phyloP scores from a whole-genome alignment of 53 echinoderm and acorn worm species.

The Paelopatides confundens region DNA sequence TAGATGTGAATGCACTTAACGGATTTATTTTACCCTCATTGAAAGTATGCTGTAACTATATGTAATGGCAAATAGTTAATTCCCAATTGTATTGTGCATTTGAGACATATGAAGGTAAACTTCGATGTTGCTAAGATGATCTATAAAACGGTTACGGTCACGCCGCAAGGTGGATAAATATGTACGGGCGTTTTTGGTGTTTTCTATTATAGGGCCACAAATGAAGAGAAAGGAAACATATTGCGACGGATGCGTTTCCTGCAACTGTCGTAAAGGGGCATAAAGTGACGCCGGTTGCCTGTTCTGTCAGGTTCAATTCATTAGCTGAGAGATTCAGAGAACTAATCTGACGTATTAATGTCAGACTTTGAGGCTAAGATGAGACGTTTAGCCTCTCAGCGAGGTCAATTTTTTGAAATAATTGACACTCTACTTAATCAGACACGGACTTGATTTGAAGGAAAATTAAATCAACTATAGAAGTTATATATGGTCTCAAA shows the following conservation, averaged over 20 bases:
- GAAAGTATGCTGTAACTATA: no score
- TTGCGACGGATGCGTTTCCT: not conserved
- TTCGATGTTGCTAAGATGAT: no score
- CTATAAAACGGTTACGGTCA: no score
- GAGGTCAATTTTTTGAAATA: constrained; percentile 26
- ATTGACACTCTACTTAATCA: not conserved
- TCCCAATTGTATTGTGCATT: no score
- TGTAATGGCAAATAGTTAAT: no score
- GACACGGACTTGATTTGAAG: not conserved
- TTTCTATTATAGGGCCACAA: not conserved
- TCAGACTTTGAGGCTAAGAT: not conserved
- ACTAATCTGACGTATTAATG: constrained; percentile 5
- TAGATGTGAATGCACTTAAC: no score
- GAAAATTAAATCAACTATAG: not conserved
- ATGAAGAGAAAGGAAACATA: not conserved
- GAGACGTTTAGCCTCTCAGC: not conserved
- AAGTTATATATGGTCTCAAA: no score
- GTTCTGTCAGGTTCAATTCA: constrained; percentile 26
- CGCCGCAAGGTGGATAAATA: no score
- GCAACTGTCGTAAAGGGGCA: not conserved
- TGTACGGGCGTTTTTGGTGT: not conserved
- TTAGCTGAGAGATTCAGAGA: not conserved
- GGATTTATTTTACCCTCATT: no score
- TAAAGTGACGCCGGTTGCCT: not conserved
- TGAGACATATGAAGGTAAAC: no score